Base-by-base conservation (phyloP, 2,113 vertebrate species). In the Lynx canadensis region DNA sequence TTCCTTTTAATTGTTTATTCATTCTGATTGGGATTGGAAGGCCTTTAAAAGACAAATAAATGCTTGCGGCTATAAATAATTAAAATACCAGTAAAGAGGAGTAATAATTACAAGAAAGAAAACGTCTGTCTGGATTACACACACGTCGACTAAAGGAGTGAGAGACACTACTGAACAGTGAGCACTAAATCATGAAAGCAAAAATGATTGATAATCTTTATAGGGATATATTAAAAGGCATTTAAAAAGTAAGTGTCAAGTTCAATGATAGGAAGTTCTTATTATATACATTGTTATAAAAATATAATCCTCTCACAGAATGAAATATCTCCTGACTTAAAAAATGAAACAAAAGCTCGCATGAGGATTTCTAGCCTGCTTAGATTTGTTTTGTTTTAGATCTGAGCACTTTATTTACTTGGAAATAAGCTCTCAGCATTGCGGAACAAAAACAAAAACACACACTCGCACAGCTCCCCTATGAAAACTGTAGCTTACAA, bases 41-140 rank as follows among this genome's bases (percentile, higher is more conserved):
- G 92, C 65, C 93, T 97, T 96, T 92, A 98, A 98, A 98, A 97
- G 93, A 95, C 66, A 98, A 96, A 96, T 97, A 96, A 95, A 96
- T 97, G 94, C 97, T 98, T 97, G 92, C 33, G 29, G 95, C 95
- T 97, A 97, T 84, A 94, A 98, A 98, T 97, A 98, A 98, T 98
- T 98, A 92, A 98, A 98, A 98, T 96, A 95, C 82, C 76, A 98
- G 91, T 60, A 96, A 91, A 97, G 0, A 69, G 87, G 86, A 97
- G 69, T 85, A 97, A 95, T 85, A 97, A 97, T 93, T 97, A 90
- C 76, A 96, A 93, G 90, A 98, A 94, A 98, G 90, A 95, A 98
- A 98, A 98, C 88, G 97, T 98, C 98, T 79, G 41, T 98, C 85
- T 88, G 95, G 89, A 98, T 98, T 98, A 96, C 15, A 96, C 71